A percentile compares a stretch with the other conserved stretches of the same genome.
Conservation (phyloP, 2,888 invertebrate genomes). For the Drosophila greeni region DNA sequence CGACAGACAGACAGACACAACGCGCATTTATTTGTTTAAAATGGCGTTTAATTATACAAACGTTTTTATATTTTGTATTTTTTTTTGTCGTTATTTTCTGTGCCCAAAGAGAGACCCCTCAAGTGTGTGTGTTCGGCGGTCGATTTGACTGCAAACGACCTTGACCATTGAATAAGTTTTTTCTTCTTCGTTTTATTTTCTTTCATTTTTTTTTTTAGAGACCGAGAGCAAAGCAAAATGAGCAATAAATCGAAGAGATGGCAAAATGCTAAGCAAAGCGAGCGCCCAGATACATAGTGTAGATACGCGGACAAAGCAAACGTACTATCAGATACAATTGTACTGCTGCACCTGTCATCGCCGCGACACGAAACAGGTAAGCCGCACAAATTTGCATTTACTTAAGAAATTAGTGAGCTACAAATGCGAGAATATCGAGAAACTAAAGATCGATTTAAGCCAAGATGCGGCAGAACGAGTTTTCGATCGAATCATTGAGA, state of each 20-base stretch:
- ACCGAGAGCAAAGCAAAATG: slow-evolving; percentile 63
- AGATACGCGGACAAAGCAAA: slow-evolving; percentile 10
- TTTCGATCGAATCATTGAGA: slow-evolving; percentile 34
- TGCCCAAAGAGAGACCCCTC: slow-evolving; percentile 28
- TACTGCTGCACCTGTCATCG: slow-evolving; percentile 57
- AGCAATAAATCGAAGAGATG: slow-evolving; percentile 67
- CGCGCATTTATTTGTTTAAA: slow-evolving; percentile 65
- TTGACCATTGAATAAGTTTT: slow-evolving; percentile 72
- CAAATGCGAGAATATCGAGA: slow-evolving; percentile 36
- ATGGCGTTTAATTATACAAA: slow-evolving; percentile 66
- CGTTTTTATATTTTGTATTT: slow-evolving; percentile 41
- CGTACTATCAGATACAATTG: slow-evolving; percentile 48
- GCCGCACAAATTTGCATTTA: slow-evolving; percentile 59
- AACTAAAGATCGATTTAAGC: slow-evolving; percentile 55
- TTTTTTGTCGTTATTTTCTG: slow-evolving; percentile 31
- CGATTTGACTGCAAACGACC: slow-evolving; percentile 69
- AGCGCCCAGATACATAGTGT: slow-evolving; percentile 40
- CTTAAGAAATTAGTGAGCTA: slow-evolving; percentile 56
- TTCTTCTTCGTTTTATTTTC: slow-evolving; percentile 8
- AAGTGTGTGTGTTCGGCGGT: slow-evolving; percentile 29
- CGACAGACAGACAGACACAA: slow-evolving; percentile 31
- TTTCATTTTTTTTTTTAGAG: slow-evolving; percentile 13
- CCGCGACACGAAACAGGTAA: slow-evolving; percentile 34
- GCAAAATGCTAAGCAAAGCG: slow-evolving; percentile 44
- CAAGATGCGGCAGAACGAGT: slow-evolving; percentile 49